Evolutionary conservation across 1,140 invertebrate genomes (phyloP).

Genomic region (Cherax quadricarinatus): DNA sequence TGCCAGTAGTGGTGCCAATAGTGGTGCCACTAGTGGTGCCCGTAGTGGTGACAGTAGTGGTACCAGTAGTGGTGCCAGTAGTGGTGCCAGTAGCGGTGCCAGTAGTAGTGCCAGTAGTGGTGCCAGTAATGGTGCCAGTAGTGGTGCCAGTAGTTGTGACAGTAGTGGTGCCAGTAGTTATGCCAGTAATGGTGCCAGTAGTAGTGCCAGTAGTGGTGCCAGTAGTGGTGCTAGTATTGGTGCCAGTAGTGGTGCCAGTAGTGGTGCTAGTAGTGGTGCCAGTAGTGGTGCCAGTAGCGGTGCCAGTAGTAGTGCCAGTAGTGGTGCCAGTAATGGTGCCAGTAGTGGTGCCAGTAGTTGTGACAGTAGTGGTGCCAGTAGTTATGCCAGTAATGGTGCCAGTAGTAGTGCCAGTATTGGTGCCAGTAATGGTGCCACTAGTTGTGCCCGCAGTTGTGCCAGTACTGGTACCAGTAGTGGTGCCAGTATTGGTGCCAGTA

Average conservation of each 20-base stretch:
- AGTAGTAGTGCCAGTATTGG: not conserved
- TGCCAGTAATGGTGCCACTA: not conserved
- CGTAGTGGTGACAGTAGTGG: too few species aligned
- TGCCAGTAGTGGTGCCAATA: too few species aligned
- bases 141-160: not conserved
- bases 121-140: not conserved
- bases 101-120: not conserved
- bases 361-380: not conserved
- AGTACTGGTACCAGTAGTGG: too few species aligned
- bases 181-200: not conserved
- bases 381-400: not conserved
- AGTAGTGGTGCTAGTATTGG: not conserved
- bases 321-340: not conserved
- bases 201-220: not conserved
- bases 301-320: not conserved
- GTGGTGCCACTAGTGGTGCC: too few species aligned
- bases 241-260: not conserved
- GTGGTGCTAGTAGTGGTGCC: not conserved
- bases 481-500: not conserved
- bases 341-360: not conserved
- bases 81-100: not conserved
- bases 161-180: not conserved
- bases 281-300: not conserved
- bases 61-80: not conserved
- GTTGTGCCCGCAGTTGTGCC: not conserved